phyloP scores from a whole-genome alignment of 1,140 invertebrate genomes.

The Heterodera carotae region DNA sequence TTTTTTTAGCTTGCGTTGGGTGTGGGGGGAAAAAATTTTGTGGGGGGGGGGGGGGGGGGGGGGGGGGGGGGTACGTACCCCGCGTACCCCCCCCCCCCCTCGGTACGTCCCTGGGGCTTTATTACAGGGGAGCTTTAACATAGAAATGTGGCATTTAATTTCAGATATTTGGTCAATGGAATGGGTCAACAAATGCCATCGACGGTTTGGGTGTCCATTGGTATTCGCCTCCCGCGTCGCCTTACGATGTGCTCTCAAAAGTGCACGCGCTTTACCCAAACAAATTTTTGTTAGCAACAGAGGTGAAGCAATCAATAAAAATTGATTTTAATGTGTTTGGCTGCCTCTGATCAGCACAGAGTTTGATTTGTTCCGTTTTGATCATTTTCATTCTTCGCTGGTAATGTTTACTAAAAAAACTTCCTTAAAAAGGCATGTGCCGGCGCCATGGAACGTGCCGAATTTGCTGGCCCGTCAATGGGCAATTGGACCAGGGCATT shows the following conservation, averaged over 20 bases:
- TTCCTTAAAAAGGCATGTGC: slow-evolving; percentile 29
- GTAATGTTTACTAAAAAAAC: not conserved
- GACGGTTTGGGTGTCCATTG: slow-evolving; percentile 69
- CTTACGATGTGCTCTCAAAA: slow-evolving; percentile 31
- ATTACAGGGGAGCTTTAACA: no score
- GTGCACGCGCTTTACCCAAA: slow-evolving; percentile 33
- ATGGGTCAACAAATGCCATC: slow-evolving; percentile 25
- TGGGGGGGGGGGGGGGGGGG: no score
- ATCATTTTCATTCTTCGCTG: not conserved
- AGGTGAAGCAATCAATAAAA: slow-evolving; percentile 10
- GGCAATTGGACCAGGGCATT: slow-evolving; percentile 41
- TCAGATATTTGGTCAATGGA: slow-evolving; percentile 7
- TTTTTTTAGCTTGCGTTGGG: no score
- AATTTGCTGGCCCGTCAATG: slow-evolving; percentile 22
- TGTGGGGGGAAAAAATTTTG: no score
- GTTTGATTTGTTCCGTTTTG: not conserved
- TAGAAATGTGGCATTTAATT: no score
- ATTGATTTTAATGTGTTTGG: not conserved
- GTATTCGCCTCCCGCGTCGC: slow-evolving; percentile 66
- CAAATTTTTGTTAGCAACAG: slow-evolving; percentile 46
- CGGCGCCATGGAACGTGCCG: slow-evolving; percentile 1
- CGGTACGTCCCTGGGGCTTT: no score
- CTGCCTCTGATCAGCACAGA: not conserved
- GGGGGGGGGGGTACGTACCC: no score
- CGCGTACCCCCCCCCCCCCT: no score